These are phyloP conservation scores for Anolis carolinensis DNA, from an alignment of 2,113 vertebrate genomes.

Conservation along the genomic window DNA sequence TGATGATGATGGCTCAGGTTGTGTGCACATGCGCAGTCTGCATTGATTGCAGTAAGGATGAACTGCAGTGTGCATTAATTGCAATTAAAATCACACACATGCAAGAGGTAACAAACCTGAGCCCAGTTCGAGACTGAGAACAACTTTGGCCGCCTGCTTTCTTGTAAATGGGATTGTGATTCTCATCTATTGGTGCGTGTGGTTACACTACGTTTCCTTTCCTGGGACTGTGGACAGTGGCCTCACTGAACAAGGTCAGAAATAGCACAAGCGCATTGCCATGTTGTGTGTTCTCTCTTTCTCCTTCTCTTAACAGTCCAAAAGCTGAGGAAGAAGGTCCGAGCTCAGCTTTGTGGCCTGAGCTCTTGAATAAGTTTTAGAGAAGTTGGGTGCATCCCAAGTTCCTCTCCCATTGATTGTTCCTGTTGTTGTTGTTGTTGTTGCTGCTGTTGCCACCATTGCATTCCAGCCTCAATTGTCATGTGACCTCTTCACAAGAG, in stretches of 20 bases:
- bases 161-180: background rate
- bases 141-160: background rate
- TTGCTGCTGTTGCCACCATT: slow-evolving; percentile 71
- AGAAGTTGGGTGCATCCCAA: slow-evolving; percentile 81
- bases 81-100: no score
- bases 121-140: background rate
- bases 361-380: slow-evolving; percentile 78
- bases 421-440: slow-evolving; percentile 82
- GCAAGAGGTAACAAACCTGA: background rate
- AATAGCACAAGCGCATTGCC: background rate
- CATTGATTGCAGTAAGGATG: no score
- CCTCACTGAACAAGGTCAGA: background rate
- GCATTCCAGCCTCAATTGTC: slow-evolving; percentile 41
- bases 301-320: slow-evolving; percentile 71
- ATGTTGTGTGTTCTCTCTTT: background rate
- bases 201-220: slow-evolving; percentile 8
- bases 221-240: background rate
- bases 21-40: no score
- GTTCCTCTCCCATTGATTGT: slow-evolving; percentile 86
- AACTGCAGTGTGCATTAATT: no score
- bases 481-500: slow-evolving; percentile 60
- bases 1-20: no score
- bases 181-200: background rate
- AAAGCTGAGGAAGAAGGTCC: slow-evolving; percentile 34
- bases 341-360: slow-evolving; percentile 37